Conservation (phyloP, 2,888 invertebrate species). For the Panzeria rudis region DNA sequence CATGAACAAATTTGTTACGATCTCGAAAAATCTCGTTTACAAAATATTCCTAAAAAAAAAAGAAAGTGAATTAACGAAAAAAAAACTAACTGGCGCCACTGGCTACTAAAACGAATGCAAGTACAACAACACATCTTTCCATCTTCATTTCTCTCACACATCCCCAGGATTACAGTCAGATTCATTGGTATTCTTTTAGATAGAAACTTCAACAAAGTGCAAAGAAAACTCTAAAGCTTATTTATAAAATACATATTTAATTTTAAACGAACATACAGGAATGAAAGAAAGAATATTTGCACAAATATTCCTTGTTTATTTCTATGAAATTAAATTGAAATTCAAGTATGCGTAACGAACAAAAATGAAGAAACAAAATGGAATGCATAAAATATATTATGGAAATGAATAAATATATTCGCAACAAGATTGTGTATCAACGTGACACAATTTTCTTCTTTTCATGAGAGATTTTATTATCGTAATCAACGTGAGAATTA, state of each 20-base stretch:
- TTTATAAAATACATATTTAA: conserved; percentile 30
- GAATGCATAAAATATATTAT: conserved; percentile 2
- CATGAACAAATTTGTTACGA: no score
- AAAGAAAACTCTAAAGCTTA: conserved; percentile 34
- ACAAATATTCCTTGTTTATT: conserved; percentile 49
- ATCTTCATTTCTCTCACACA: not conserved
- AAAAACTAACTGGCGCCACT: not conserved
- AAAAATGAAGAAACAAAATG: conserved; percentile 11
- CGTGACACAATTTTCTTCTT: not conserved
- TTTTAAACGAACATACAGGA: not conserved
- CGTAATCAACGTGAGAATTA: not conserved
- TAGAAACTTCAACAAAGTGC: not conserved
- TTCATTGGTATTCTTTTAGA: not conserved
- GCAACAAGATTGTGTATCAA: not conserved
- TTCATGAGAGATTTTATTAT: not conserved
- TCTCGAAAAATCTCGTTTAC: no score
- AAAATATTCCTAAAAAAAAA: no score
- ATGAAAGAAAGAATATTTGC: conserved; percentile 24
- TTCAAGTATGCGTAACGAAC: conserved; percentile 64
- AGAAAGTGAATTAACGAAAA: no score
- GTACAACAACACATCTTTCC: not conserved
- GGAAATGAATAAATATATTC: conserved; percentile 11
- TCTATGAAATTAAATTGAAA: conserved; percentile 60
- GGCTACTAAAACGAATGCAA: not conserved
- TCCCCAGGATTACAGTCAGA: not conserved